Evolutionary conservation across 2,797 vertebrate genomes (phyloP).

Genomic region (Oophaga sylvatica): DNA sequence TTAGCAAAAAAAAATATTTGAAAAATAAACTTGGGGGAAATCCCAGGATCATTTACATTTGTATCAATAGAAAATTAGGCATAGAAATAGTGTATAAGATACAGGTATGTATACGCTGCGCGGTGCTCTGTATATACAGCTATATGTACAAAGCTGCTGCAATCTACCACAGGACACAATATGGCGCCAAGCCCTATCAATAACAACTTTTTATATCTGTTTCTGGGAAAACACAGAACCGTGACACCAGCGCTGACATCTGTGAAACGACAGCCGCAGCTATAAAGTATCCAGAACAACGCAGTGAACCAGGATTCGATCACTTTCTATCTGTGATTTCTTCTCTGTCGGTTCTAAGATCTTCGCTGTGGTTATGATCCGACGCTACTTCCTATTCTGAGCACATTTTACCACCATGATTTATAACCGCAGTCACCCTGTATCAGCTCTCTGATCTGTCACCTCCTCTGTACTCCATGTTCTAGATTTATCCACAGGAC

Average conservation of each 20-base stretch:
- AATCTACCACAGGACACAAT: neutral
- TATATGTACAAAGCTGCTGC: neutral
- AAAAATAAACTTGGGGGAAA: neutral
- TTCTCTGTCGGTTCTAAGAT: neutral
- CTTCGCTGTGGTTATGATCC: neutral
- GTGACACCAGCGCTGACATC: neutral
- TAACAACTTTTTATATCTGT: no score
- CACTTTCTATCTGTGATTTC: neutral
- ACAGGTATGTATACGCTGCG: neutral
- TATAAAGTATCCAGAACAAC: neutral
- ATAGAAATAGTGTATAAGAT: neutral
- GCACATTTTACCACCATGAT: slow-evolving; percentile 3
- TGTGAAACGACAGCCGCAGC: neutral
- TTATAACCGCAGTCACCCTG: neutral
- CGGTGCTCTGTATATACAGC: neutral
- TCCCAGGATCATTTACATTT: neutral
- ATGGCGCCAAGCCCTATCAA: neutral
- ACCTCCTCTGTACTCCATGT: neutral
- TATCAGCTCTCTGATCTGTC: neutral
- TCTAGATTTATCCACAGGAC: neutral
- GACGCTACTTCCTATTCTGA: neutral
- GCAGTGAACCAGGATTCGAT: neutral
- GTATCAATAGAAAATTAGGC: neutral
- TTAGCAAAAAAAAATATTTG: neutral
- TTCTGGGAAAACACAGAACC: neutral